Conservation (phyloP, 1,140 invertebrate genomes). For the Hyphantria cunea region DNA sequence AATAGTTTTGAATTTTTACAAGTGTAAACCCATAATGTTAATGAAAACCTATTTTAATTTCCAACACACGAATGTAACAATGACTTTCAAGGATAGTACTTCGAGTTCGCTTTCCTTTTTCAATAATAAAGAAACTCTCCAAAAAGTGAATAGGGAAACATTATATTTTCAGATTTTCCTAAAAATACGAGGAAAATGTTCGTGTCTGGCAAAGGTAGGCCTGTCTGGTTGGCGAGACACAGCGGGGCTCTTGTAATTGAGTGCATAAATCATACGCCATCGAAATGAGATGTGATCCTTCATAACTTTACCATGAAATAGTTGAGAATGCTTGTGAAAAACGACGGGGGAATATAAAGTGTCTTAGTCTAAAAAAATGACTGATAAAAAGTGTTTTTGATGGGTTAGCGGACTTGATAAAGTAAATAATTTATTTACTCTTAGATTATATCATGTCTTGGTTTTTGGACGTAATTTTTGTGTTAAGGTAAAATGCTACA, state of each 20-base stretch:
- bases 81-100: too few relatives aligned
- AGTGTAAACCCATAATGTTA: too few relatives aligned
- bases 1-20: too few relatives aligned
- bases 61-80: too few relatives aligned
- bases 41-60: too few relatives aligned
- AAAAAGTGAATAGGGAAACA: conserved; percentile 3
- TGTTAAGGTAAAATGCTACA: too few relatives aligned
- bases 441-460: neutral
- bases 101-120: neutral
- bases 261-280: conserved; percentile 64
- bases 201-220: neutral
- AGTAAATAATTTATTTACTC: neutral
- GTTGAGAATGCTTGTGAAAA: conserved; percentile 27
- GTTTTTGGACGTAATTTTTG: too few relatives aligned
- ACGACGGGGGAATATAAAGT: conserved; percentile 17
- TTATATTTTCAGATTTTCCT: conserved; percentile 22
- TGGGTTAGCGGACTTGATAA: conserved; percentile 8
- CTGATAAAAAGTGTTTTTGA: conserved; percentile 26
- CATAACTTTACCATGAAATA: conserved; percentile 40
- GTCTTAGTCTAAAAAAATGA: conserved; percentile 8
- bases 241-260: conserved; percentile 63
- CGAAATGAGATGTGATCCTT: conserved; percentile 60
- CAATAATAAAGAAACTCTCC: conserved; percentile 18
- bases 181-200: conserved; percentile 22
- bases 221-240: conserved; percentile 21